phyloP scores from a whole-genome alignment of 2,113 vertebrate genomes.

The Glaucidium brasilianum region DNA sequence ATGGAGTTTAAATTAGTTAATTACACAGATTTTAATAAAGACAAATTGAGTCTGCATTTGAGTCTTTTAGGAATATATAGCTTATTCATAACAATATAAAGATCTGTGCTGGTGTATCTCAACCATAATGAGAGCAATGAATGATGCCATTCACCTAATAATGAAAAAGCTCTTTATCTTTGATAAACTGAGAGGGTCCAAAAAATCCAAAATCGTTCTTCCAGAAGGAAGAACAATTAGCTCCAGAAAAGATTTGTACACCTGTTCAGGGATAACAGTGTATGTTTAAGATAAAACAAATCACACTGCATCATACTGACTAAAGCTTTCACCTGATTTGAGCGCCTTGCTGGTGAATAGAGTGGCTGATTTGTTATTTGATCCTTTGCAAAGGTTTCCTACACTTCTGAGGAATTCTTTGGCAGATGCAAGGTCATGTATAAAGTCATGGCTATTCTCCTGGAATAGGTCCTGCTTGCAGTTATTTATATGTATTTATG shows the following conservation, averaged over 20 bases:
- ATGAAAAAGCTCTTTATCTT: slow-evolving; percentile 9
- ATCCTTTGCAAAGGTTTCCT: not conserved
- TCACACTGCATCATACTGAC: not conserved
- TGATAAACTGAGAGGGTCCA: slow-evolving; percentile 1
- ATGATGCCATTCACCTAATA: not conserved
- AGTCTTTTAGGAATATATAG: not conserved
- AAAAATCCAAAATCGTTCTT: not conserved
- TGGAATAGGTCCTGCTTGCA: not conserved
- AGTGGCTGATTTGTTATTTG: not conserved
- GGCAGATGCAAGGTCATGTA: not conserved
- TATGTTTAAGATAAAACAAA: not conserved
- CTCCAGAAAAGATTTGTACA: not conserved
- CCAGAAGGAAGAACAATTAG: not conserved
- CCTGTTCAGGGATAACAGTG: not conserved
- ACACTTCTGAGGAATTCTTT: not conserved
- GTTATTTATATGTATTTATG: not conserved
- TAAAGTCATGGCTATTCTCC: not conserved
- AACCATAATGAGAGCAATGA: not conserved
- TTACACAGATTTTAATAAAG: slow-evolving; percentile 51
- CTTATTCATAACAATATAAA: not conserved
- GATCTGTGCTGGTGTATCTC: not conserved
- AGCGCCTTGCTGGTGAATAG: not conserved
- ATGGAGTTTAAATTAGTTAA: slow-evolving; percentile 60
- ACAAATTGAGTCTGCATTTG: slow-evolving; percentile 3
- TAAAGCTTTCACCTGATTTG: not conserved